Evolutionary conservation across 2,888 invertebrate genomes (phyloP).

Genomic region (Gisinianus flammeolus): DNA sequence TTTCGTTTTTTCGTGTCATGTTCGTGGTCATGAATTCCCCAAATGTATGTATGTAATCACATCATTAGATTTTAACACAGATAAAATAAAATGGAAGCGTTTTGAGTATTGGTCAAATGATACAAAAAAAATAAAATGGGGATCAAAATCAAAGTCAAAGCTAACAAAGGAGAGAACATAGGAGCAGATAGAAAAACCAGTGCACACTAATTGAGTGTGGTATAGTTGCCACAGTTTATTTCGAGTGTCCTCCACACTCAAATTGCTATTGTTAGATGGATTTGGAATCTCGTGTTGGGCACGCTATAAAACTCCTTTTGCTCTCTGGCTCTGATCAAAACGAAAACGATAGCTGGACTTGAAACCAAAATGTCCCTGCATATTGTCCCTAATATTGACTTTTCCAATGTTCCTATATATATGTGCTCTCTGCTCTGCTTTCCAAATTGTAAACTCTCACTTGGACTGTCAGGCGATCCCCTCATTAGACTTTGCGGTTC

Average conservation of each 20-base stretch:
- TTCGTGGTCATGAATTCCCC: background rate
- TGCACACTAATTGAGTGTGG: background rate
- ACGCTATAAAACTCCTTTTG: background rate
- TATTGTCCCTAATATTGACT: background rate
- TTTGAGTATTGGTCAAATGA: background rate
- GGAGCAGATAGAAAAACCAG: background rate
- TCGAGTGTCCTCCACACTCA: background rate
- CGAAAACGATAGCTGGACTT: background rate
- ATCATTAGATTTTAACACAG: background rate
- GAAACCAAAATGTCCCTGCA: background rate
- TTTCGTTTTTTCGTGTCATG: background rate
- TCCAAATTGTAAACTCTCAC: background rate
- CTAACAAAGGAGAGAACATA: background rate
- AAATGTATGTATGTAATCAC: background rate
- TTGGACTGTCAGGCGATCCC: conserved; percentile 8
- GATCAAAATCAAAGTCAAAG: background rate
- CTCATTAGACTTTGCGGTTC: background rate
- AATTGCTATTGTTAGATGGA: background rate
- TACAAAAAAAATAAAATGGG: background rate
- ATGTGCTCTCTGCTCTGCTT: background rate
- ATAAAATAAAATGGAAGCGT: background rate
- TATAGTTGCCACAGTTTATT: background rate
- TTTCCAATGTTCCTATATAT: background rate
- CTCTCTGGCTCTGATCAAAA: background rate
- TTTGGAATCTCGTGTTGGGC: background rate